Evolutionary conservation across 2,797 vertebrate species (phyloP).

Genomic region (Darevskia nairensis): DNA sequence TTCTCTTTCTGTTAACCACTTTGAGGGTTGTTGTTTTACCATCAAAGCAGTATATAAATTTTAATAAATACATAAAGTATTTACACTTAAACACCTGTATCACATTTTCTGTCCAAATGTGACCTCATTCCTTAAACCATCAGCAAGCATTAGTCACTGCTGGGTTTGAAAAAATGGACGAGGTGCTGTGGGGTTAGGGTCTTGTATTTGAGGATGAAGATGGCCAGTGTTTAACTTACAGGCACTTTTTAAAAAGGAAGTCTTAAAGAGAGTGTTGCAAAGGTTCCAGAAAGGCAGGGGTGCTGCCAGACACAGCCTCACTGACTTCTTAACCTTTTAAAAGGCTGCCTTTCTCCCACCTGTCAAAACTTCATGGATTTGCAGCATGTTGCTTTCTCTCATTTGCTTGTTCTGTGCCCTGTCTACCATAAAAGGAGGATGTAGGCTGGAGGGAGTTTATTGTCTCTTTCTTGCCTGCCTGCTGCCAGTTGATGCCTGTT

Average conservation of each 20-base stretch:
- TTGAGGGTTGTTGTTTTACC: too few species aligned
- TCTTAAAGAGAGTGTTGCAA: neutral
- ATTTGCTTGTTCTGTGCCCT: neutral
- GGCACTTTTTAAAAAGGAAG: accelerated
- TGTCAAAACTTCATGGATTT: neutral
- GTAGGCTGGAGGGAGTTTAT: accelerated
- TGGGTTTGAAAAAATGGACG: neutral
- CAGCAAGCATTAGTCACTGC: neutral
- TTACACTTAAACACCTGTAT: neutral
- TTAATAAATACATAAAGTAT: too few species aligned
- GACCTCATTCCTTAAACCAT: slow-evolving; percentile 60
- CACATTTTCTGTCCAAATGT: slow-evolving; percentile 66
- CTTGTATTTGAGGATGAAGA: neutral
- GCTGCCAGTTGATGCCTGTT: neutral
- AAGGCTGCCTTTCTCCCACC: neutral
- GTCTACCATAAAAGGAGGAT: too few species aligned
- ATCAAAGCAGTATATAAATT: too few species aligned
- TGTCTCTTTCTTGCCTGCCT: neutral
- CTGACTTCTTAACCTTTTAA: neutral
- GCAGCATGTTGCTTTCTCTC: neutral
- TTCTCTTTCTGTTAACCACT: too few species aligned
- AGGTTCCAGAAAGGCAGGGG: neutral
- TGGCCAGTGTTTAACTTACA: neutral
- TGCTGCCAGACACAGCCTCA: accelerated
- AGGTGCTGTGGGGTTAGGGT: neutral